Conservation (phyloP, 2,113 vertebrate species). For the Anarhynchus alexandrinus region DNA sequence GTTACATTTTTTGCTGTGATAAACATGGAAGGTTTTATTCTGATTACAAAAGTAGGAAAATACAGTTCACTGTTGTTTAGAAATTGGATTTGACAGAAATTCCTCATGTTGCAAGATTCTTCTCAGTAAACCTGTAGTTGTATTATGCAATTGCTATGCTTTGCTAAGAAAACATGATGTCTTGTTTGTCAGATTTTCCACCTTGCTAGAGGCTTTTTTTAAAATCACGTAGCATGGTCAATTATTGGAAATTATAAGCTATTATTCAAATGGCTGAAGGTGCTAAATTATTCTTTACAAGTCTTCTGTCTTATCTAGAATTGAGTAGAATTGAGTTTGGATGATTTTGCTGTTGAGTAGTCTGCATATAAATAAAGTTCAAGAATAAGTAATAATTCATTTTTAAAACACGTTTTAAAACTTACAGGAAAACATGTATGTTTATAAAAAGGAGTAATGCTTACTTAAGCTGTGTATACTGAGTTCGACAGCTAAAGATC, state of each 20-base stretch:
- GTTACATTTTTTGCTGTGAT: background rate
- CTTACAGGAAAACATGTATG: background rate
- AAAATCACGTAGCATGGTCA: background rate
- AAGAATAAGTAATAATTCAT: background rate
- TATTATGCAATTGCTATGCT: background rate
- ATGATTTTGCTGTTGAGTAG: background rate
- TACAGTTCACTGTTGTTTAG: background rate
- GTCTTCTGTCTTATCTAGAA: background rate
- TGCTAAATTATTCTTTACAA: background rate
- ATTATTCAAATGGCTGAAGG: background rate
- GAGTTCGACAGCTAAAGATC: background rate
- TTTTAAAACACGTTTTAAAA: background rate
- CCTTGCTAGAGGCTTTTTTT: background rate
- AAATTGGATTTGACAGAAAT: background rate
- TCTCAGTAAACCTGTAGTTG: background rate
- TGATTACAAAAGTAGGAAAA: background rate
- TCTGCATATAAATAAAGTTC: background rate
- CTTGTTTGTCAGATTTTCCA: background rate
- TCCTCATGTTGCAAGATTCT: background rate
- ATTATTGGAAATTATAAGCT: background rate
- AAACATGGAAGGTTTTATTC: background rate
- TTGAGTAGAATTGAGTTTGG: background rate
- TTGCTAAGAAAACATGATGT: background rate
- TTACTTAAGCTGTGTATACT: background rate
- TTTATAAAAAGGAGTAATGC: background rate